These are phyloP conservation scores for Mesoligia furuncula DNA, from an alignment of 2,888 invertebrate genomes.

Conservation along the genomic window DNA sequence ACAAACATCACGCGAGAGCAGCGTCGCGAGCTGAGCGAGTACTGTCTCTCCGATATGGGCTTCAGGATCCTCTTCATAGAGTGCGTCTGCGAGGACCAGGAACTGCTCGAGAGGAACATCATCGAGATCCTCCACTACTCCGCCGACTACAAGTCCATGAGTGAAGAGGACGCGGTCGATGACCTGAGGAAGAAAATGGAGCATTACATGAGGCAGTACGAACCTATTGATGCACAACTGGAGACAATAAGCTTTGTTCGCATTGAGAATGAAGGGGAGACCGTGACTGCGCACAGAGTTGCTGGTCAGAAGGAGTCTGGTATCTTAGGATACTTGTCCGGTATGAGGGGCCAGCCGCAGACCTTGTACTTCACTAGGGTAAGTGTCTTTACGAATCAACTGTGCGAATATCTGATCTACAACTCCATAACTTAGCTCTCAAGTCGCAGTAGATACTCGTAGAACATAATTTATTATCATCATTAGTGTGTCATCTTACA, in stretches of 20 bases:
- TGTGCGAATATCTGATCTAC: neutral
- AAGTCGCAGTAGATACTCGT: neutral
- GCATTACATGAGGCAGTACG: constrained; percentile 95
- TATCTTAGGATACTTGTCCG: constrained; percentile 96
- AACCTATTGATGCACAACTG: constrained; percentile 93
- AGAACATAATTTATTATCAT: constrained; percentile 3
- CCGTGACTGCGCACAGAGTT: constrained; percentile 93
- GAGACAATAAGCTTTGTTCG: constrained; percentile 89
- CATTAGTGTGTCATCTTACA: neutral
- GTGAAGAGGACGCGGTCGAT: constrained; percentile 93
- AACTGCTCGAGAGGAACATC: constrained; percentile 86
- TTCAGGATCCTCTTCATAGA: constrained; percentile 97
- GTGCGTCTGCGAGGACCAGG: constrained; percentile 95
- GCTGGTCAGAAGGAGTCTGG: constrained; percentile 95
- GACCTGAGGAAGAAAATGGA: constrained; percentile 95
- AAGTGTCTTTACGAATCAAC: constrained; percentile 76
- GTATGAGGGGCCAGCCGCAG: constrained; percentile 95
- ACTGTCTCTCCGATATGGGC: constrained; percentile 93
- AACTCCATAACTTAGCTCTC: neutral
- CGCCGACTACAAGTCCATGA: constrained; percentile 96
- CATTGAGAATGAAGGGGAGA: constrained; percentile 91
- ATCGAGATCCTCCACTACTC: constrained; percentile 95
- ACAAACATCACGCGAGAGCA: constrained; percentile 96
- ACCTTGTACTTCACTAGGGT: constrained; percentile 97
- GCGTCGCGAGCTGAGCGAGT: constrained; percentile 93